Evolutionary conservation across 2,888 invertebrate genomes (phyloP).

Genomic region (Dioctria linearis): DNA sequence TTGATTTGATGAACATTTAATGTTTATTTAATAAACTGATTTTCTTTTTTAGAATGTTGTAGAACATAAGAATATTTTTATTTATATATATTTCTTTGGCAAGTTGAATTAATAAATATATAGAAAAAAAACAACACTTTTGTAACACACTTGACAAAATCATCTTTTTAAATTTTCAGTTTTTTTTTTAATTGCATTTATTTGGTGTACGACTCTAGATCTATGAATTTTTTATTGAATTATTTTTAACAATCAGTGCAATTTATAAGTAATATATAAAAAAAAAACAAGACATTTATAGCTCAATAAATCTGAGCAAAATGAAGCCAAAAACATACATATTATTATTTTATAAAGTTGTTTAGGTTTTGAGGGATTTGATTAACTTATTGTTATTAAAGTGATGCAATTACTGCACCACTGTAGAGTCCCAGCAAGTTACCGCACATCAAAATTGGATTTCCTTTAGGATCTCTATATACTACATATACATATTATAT

Average conservation of each 20-base stretch:
- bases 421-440: slow-evolving; percentile 62
- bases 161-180: not conserved
- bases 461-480: not conserved
- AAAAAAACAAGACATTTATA: not conserved
- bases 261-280: not conserved
- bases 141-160: not conserved
- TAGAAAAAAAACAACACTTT: not conserved
- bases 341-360: slow-evolving; percentile 34
- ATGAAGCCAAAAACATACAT: slow-evolving; percentile 36
- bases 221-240: no score
- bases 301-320: slow-evolving; percentile 2
- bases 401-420: slow-evolving; percentile 18
- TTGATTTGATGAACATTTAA: slow-evolving; percentile 7
- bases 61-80: not conserved
- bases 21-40: slow-evolving; percentile 28
- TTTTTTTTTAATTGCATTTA: slow-evolving; percentile 7
- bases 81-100: slow-evolving; percentile 1
- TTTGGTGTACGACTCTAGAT: slow-evolving; percentile 23
- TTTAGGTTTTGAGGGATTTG: slow-evolving; percentile 69
- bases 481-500: no score
- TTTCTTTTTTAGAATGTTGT: slow-evolving; percentile 9
- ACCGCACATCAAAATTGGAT: slow-evolving; percentile 62
- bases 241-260: not conserved
- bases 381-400: slow-evolving; percentile 64
- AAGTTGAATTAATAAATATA: slow-evolving; percentile 4